Evolutionary conservation across 2,888 invertebrate genomes (phyloP), one percentile per base, ranked within the genome.

Genomic region (Anarsia innoxiella): DNA sequence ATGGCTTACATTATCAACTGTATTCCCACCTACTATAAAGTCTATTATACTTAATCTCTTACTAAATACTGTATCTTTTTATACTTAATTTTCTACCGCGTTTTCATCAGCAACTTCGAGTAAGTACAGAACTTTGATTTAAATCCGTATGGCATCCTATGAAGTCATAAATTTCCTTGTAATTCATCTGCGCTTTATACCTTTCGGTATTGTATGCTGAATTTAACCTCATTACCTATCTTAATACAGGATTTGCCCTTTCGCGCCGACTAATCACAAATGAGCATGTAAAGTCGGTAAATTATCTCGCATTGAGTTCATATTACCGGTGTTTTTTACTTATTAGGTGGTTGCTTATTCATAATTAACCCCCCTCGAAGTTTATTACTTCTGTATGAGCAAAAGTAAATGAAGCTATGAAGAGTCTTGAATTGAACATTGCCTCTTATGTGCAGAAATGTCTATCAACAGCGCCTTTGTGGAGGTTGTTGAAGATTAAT

Each of bases 211-310:
- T 67, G 47, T 39, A 43, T 41, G 49, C 47, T 44, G 63, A 68
- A 74, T 79, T 84, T 84, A 83, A 84, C 83, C 84, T 83, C 84
- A 84, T 84, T 84, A 83, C 83, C 84, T 83, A 84, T 84, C 84
- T 84, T 84, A 84, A 83, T 83, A 80, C 77, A 77, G 80, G 80
- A 83, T 80, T 84, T 84, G 80, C 83, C 84, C 82, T 84, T 84
- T 84, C 84, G 83, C 84, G 79, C 84, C 84, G 69, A 63, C 82
- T 83, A 83, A 83, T 84, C 83, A 82, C 77, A 83, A 83, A 82
- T 82, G 77, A 78, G 83, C 83, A 83, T 83, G 83, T 84, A 80
- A 82, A 78, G 79, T 72, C 74, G 61, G 77, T 84, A 80, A 83
- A 83, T 83, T 83, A 83, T 80, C 75, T 79, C 78, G 72, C 79